Evolutionary conservation across 2,888 invertebrate genomes (phyloP).

Genomic region (Cheilosia vulpina): DNA sequence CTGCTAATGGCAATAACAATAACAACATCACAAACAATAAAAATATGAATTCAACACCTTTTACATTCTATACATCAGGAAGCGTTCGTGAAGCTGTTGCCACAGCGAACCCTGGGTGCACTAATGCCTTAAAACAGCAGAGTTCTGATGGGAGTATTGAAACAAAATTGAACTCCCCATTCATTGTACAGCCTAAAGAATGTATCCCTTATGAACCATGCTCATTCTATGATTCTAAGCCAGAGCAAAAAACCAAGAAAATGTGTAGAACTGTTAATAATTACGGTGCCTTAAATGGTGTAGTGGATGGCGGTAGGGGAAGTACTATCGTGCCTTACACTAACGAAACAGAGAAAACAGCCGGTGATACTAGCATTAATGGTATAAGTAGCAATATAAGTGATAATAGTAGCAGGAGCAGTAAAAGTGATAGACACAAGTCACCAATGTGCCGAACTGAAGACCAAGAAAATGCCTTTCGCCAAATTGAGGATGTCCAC

Average conservation of each 20-base stretch:
- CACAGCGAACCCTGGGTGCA: conserved; percentile 4
- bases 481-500: conserved; percentile 82
- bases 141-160: conserved; percentile 14
- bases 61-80: conserved; percentile 42
- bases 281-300: conserved; percentile 55
- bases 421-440: conserved; percentile 51
- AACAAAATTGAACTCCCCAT: not conserved
- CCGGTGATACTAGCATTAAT: conserved; percentile 51
- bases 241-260: conserved; percentile 9
- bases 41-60: conserved; percentile 20
- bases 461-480: conserved; percentile 83
- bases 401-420: conserved; percentile 29
- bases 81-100: not conserved
- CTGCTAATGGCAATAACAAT: conserved; percentile 25
- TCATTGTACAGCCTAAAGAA: conserved; percentile 25
- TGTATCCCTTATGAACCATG: conserved; percentile 17
- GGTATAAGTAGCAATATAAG: conserved; percentile 30
- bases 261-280: conserved; percentile 28
- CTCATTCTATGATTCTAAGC: conserved; percentile 12
- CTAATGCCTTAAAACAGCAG: not conserved
- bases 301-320: not conserved
- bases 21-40: conserved; percentile 36
- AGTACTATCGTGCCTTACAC: not conserved
- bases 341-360: conserved; percentile 21
- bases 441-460: conserved; percentile 78